These are phyloP conservation scores for Lanistes nyassanus DNA, from an alignment of 1,140 invertebrate species.

Conservation along the genomic window DNA sequence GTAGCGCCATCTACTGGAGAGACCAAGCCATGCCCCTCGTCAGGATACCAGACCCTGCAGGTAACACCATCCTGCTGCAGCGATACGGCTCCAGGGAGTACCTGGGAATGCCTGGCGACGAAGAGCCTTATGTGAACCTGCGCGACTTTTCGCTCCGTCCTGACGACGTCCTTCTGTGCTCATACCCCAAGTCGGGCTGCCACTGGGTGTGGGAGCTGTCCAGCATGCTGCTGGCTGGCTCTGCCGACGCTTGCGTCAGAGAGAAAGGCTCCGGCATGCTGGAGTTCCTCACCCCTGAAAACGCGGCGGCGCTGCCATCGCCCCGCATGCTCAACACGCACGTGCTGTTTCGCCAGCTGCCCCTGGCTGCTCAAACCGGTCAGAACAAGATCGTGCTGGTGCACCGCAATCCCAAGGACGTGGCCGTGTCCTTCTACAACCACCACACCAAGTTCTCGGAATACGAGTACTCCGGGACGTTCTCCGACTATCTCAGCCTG, in stretches of 20 bases:
- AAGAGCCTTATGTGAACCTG: not conserved
- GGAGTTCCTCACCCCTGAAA: too few relatives aligned
- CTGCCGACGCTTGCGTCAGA: constrained; percentile 12
- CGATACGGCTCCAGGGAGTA: not conserved
- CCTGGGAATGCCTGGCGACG: not conserved
- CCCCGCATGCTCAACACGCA: constrained; percentile 42
- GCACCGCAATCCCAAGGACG: constrained; percentile 44
- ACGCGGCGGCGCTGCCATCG: too few relatives aligned
- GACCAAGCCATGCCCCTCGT: constrained; percentile 12
- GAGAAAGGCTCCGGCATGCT: constrained; percentile 34
- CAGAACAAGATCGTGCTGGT: constrained; percentile 38
- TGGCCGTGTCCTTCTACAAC: constrained; percentile 44
- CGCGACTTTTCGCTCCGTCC: constrained; percentile 15
- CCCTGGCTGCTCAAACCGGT: constrained; percentile 22
- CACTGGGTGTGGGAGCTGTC: constrained; percentile 46
- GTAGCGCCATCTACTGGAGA: too few relatives aligned
- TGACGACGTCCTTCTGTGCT: constrained; percentile 48
- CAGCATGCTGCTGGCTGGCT: constrained; percentile 31
- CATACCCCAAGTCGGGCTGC: constrained; percentile 48
- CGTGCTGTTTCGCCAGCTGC: constrained; percentile 24
- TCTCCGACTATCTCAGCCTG: constrained; percentile 12
- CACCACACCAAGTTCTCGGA: constrained; percentile 26
- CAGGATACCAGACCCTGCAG: not conserved
- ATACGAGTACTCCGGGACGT: constrained; percentile 28
- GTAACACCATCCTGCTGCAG: constrained; percentile 9